Evolutionary conservation across 1,140 invertebrate genomes (phyloP).

Genomic region (Diuraphis noxia): DNA sequence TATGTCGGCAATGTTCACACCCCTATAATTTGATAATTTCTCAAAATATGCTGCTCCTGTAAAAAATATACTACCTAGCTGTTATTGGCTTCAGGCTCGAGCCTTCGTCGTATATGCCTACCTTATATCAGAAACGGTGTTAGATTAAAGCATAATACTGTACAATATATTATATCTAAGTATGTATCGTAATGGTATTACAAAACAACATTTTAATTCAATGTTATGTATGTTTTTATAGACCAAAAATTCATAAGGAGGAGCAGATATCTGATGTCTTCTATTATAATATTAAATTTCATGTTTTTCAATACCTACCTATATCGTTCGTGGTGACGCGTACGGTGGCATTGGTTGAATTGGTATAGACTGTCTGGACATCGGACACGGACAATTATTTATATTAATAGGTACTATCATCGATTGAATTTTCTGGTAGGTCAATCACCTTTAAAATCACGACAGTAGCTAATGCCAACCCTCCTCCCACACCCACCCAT

Average conservation of each 20-base stretch:
- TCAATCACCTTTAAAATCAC: not conserved
- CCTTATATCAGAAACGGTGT: not conserved
- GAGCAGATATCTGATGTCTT: not conserved
- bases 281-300: not conserved
- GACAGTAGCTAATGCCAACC: not conserved
- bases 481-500: not conserved
- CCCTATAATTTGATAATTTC: not conserved
- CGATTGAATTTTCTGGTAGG: not conserved
- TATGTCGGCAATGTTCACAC: not conserved
- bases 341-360: too few species aligned
- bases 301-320: not conserved
- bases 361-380: not conserved
- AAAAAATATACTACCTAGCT: too few species aligned
- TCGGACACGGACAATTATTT: not conserved
- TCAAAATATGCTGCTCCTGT: not conserved
- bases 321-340: too few species aligned
- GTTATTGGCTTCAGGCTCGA: not conserved
- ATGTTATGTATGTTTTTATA: not conserved
- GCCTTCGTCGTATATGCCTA: not conserved
- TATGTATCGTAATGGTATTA: too few species aligned
- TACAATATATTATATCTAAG: too few species aligned
- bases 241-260: not conserved
- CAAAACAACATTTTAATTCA: not conserved
- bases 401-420: not conserved
- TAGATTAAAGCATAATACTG: too few species aligned